A percentile compares a stretch with the other conserved stretches of the same genome.
phyloP scores from a whole-genome alignment of 2,797 vertebrate genomes.

The Erpetoichthys calabaricus region DNA sequence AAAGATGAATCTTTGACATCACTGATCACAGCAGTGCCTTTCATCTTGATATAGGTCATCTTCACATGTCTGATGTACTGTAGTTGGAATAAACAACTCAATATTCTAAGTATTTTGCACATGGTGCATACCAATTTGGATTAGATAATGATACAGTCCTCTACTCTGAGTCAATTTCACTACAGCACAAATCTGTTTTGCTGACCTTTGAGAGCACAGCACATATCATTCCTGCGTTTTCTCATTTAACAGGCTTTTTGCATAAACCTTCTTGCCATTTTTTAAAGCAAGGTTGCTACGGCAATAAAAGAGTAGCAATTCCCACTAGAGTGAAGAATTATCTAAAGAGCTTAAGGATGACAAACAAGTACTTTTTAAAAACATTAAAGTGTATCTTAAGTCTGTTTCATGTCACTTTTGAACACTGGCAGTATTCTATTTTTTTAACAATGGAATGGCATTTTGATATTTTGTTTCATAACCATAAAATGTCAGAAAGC shows the following conservation, averaged over 20 bases:
- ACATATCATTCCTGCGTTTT: slow-evolving; percentile 1
- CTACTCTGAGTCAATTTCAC: background rate
- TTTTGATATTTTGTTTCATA: no score
- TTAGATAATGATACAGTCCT: background rate
- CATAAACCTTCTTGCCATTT: slow-evolving; percentile 26
- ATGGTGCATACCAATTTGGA: background rate
- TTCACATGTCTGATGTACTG: no score
- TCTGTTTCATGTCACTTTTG: slow-evolving; percentile 3
- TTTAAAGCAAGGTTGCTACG: slow-evolving; percentile 18
- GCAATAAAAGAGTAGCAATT: slow-evolving; percentile 2
- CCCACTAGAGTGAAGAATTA: slow-evolving; percentile 5
- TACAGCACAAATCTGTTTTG: background rate
- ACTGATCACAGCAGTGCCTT: no score
- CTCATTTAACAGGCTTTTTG: slow-evolving; percentile 18
- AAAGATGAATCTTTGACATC: no score
- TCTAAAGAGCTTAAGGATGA: slow-evolving; percentile 5
- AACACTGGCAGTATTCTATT: background rate
- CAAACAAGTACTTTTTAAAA: slow-evolving; percentile 2
- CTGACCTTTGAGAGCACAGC: background rate
- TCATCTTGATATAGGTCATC: no score
- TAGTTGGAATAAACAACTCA: no score
- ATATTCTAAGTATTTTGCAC: no score
- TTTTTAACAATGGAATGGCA: no score
- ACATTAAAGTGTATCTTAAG: slow-evolving; percentile 12
- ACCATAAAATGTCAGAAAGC: no score